phyloP scores from a whole-genome alignment of 2,797 vertebrate species.

The Rhincodon typus region DNA sequence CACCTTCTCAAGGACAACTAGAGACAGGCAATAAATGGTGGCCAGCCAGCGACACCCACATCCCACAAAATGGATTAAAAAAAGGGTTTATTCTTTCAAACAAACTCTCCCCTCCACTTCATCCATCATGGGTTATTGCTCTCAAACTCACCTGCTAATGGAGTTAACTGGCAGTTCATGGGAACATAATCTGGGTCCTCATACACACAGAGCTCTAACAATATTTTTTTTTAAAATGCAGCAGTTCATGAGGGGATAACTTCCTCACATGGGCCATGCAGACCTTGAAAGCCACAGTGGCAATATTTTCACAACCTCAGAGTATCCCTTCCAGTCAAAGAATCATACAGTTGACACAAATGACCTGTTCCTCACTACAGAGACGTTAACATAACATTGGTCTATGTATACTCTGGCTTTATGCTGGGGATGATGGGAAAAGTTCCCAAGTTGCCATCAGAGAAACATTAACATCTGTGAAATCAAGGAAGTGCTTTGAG shows the following conservation, averaged over 20 bases:
- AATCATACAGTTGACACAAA: conserved; percentile 6
- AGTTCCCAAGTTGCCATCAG: not conserved
- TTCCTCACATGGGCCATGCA: not conserved
- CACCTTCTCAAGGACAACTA: no score
- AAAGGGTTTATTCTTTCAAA: not conserved
- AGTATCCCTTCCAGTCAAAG: conserved; percentile 13
- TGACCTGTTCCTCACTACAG: not conserved
- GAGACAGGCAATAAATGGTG: no score
- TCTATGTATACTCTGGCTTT: not conserved
- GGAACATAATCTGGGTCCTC: not conserved
- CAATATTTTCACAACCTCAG: conserved; percentile 1
- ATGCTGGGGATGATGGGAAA: not conserved
- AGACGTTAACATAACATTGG: conserved; percentile 3
- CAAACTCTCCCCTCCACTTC: not conserved
- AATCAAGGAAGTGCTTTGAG: not conserved
- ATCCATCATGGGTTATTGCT: not conserved
- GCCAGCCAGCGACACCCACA: no score
- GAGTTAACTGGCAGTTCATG: not conserved
- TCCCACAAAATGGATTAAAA: no score
- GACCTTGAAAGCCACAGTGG: not conserved
- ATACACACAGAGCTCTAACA: not conserved
- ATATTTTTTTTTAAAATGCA: not conserved
- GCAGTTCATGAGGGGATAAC: no score
- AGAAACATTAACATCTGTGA: not conserved
- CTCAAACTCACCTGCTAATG: not conserved